Percentiles rank a stretch among this genome's conserved stretches.
These are phyloP conservation scores for Trichonephila clavata DNA, from an alignment of 1,140 invertebrate species.

Conservation along the genomic window DNA sequence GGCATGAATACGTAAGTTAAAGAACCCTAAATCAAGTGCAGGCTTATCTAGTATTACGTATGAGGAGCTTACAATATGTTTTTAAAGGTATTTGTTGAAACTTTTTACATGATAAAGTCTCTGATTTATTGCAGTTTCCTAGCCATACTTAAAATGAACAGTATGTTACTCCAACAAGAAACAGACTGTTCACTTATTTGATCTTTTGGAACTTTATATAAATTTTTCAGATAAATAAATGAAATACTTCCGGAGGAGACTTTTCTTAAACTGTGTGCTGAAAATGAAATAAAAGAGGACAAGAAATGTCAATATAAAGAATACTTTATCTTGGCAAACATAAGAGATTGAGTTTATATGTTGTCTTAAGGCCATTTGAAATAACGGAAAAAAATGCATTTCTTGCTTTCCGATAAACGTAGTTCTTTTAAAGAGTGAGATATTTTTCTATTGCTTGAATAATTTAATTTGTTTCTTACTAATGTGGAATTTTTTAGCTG, in stretches of 20 bases:
- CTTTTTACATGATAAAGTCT: no score
- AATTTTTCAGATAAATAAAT: not conserved
- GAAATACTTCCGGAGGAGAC: not conserved
- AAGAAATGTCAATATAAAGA: conserved; percentile 17
- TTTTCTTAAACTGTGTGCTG: not conserved
- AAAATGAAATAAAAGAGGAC: not conserved
- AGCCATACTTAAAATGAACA: no score
- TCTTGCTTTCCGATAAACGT: not conserved
- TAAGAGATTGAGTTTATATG: conserved; percentile 2
- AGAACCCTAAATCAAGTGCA: no score
- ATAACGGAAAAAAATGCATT: not conserved
- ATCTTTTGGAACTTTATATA: not conserved
- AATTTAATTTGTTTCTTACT: no score
- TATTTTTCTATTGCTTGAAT: no score
- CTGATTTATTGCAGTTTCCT: no score
- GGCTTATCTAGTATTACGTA: no score
- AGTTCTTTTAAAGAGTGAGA: no score
- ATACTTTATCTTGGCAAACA: not conserved
- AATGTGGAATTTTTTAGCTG: no score
- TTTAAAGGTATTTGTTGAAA: no score
- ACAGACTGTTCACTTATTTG: not conserved
- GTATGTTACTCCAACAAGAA: not conserved
- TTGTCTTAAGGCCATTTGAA: not conserved
- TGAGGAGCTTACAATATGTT: no score
- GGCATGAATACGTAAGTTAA: no score